A percentile compares a stretch with the other conserved stretches of the same genome.
Conservation (phyloP, 2,113 vertebrate species). For the Pseudopodoces humilis region DNA sequence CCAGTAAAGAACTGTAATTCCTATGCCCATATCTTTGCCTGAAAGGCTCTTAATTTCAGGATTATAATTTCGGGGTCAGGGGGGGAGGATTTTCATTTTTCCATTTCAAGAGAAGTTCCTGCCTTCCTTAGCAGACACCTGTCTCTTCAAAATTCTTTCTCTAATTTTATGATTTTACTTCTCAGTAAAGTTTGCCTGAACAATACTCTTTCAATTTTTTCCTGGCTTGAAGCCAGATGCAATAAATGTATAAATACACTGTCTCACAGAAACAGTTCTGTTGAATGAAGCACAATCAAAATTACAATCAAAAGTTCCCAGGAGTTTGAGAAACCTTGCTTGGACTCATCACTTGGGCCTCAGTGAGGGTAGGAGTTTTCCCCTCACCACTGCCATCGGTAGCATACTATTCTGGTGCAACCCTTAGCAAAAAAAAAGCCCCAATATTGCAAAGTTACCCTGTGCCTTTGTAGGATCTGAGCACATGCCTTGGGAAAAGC, state of each 20-base stretch:
- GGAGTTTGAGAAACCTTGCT: background rate
- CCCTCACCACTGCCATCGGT: background rate
- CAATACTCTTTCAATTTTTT: background rate
- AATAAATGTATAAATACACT: background rate
- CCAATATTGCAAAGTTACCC: background rate
- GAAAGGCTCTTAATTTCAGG: too few species aligned
- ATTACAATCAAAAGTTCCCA: background rate
- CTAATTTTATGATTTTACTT: background rate
- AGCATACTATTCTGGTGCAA: background rate
- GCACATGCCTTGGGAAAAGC: background rate
- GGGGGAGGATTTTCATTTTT: too few species aligned
- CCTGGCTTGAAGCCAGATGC: background rate
- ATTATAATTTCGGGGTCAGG: too few species aligned
- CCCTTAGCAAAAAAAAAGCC: background rate
- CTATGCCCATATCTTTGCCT: too few species aligned
- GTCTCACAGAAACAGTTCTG: background rate
- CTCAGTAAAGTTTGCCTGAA: background rate
- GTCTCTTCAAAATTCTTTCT: background rate
- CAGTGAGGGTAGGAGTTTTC: background rate
- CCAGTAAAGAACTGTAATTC: too few species aligned
- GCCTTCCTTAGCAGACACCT: too few species aligned
- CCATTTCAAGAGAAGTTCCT: too few species aligned
- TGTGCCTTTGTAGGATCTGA: background rate
- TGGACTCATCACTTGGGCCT: background rate
- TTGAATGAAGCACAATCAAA: background rate